Percentiles rank a stretch among this genome's conserved stretches.
Evolutionary conservation across 2,113 vertebrate genomes (phyloP).

Genomic region (Gnathonemus longibarbis): DNA sequence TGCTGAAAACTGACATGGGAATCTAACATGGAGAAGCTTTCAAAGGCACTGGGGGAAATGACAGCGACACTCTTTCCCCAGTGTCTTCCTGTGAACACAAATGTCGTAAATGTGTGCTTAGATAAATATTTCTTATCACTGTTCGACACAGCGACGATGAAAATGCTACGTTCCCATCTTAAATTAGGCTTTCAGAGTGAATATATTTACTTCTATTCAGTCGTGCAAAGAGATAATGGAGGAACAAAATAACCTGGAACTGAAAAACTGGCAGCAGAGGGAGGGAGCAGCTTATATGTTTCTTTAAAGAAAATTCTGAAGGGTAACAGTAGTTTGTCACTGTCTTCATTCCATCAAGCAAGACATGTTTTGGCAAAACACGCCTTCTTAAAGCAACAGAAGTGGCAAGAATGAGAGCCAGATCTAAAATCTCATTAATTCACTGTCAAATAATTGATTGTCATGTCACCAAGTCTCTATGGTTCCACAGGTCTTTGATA

Average conservation of each 20-base stretch:
- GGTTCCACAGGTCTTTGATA: conserved; percentile 28
- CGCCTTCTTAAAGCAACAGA: conserved; percentile 43
- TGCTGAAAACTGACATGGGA: not conserved
- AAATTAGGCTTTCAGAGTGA: not conserved
- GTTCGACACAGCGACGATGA: not conserved
- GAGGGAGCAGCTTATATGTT: not conserved
- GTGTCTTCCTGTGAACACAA: not conserved
- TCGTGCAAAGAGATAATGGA: not conserved
- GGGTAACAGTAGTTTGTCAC: not conserved
- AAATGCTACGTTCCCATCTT: not conserved
- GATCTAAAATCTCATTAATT: conserved; percentile 33
- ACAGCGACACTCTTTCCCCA: not conserved
- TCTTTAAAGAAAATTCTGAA: not conserved
- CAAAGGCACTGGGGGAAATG: not conserved
- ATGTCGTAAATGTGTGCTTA: not conserved
- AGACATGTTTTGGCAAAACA: conserved; percentile 52
- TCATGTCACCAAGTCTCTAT: conserved; percentile 19
- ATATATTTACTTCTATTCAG: not conserved
- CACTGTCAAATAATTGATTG: conserved; percentile 28
- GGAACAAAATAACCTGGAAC: not conserved
- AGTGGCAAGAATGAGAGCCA: conserved; percentile 19
- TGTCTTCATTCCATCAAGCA: conserved; percentile 55
- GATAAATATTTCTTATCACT: conserved; percentile 17
- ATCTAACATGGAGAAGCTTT: not conserved
- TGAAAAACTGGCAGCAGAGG: not conserved